A percentile compares a stretch with the other conserved stretches of the same genome.
Evolutionary conservation across 30 jellyfish, hydroid and myxozoan species (phyloP).

Genomic region (Aurelia sp.): DNA sequence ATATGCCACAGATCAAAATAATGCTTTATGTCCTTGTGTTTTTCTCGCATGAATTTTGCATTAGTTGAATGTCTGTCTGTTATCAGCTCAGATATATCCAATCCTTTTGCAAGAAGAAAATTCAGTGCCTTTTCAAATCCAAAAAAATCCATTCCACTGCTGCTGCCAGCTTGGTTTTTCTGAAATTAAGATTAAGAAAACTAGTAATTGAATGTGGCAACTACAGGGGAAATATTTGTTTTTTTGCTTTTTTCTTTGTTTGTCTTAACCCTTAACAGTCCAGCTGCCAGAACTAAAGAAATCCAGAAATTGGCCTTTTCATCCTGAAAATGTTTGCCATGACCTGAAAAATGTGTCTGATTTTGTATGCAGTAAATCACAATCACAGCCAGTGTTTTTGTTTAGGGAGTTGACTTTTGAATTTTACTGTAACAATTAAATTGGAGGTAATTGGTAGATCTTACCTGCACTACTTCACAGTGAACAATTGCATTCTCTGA

Average conservation of each 20-base stretch:
- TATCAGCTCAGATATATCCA: constrained; percentile 42
- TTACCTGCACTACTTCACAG: constrained; percentile 51
- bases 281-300: constrained; percentile 16
- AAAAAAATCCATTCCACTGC: constrained; percentile 50
- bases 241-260: neutral
- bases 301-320: too few species aligned
- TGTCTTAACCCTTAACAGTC: neutral
- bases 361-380: neutral
- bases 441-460: constrained; percentile 7
- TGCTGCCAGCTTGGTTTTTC: constrained; percentile 61
- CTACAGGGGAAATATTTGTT: neutral
- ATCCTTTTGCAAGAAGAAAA: constrained; percentile 12
- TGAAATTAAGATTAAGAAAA: constrained; percentile 7
- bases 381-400: constrained; percentile 10
- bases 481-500: constrained; percentile 47
- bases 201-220: constrained; percentile 1
- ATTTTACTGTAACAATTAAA: neutral
- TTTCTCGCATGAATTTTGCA: constrained; percentile 54
- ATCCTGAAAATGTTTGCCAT: neutral
- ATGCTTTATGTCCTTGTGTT: constrained; percentile 31
- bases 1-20: constrained; percentile 48
- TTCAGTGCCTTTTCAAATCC: constrained; percentile 26
- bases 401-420: neutral
- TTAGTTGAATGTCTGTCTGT: constrained; percentile 54
- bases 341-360: neutral